Evolutionary conservation across 2,888 invertebrate species (phyloP).

Genomic region (Macrosoma leucophasiata): DNA sequence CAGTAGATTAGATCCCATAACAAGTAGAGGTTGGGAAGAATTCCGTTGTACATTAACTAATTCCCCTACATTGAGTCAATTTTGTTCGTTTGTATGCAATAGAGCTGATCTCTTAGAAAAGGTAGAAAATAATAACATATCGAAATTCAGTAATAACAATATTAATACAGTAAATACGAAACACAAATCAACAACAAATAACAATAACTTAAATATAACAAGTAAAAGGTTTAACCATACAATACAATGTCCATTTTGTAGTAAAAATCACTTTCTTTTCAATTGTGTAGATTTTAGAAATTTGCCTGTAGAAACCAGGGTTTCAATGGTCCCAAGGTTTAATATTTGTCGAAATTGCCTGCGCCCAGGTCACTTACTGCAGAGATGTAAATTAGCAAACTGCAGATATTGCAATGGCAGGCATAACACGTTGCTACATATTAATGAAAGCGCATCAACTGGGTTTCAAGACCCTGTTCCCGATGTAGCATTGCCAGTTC

Average conservation of each 20-base stretch:
- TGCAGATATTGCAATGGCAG: slow-evolving; percentile 11
- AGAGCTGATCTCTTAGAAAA: slow-evolving; percentile 4
- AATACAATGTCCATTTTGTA: slow-evolving; percentile 8
- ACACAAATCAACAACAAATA: not conserved
- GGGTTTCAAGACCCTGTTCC: not conserved
- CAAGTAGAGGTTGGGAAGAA: slow-evolving; percentile 7
- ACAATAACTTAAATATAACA: not conserved
- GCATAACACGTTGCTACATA: slow-evolving; percentile 12
- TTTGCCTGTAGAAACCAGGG: slow-evolving; percentile 5
- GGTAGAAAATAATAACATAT: not conserved
- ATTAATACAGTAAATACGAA: not conserved
- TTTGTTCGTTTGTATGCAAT: slow-evolving; percentile 7
- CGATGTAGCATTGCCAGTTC: not conserved
- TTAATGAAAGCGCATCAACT: slow-evolving; percentile 1
- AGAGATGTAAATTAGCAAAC: slow-evolving; percentile 1
- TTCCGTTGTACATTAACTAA: slow-evolving; percentile 6
- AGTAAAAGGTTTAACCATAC: not conserved
- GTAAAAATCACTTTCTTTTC: slow-evolving; percentile 8
- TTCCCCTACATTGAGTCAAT: slow-evolving; percentile 1
- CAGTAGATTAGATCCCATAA: slow-evolving; percentile 18
- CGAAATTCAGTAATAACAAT: not conserved
- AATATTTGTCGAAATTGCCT: slow-evolving; percentile 14
- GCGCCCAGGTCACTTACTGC: slow-evolving; percentile 8
- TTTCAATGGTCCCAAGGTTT: slow-evolving; percentile 3
- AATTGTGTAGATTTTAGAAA: slow-evolving; percentile 8